These are phyloP conservation scores for Orchesellides sinensis DNA, from an alignment of 2,888 invertebrate species.

Conservation along the genomic window DNA sequence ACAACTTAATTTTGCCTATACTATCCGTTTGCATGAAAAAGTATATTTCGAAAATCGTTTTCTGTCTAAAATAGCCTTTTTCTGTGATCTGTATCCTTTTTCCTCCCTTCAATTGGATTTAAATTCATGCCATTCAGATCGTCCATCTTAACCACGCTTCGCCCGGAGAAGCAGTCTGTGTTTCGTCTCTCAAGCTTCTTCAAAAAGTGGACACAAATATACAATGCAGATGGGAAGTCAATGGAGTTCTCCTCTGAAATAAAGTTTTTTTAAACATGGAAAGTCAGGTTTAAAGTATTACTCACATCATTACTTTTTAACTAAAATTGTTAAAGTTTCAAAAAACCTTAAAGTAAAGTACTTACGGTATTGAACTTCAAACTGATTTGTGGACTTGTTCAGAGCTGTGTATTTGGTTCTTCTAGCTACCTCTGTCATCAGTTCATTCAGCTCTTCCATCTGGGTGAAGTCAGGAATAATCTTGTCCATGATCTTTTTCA, in stretches of 20 bases:
- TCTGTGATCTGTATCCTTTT: background rate
- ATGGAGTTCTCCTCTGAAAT: constrained; percentile 65
- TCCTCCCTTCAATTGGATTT: constrained; percentile 20
- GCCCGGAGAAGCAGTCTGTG: constrained; percentile 54
- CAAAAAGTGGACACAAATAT: constrained; percentile 63
- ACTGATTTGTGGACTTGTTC: constrained; percentile 60
- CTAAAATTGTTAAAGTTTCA: too few relatives aligned
- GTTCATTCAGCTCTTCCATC: constrained; percentile 55
- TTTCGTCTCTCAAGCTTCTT: constrained; percentile 58
- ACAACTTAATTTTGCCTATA: constrained; percentile 16
- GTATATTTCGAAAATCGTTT: background rate
- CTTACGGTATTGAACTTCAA: constrained; percentile 68
- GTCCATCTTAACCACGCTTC: constrained; percentile 33
- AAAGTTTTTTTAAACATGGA: too few relatives aligned
- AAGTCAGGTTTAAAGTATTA: background rate
- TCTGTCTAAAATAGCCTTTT: background rate
- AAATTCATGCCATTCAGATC: constrained; percentile 26
- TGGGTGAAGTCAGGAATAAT: constrained; percentile 66
- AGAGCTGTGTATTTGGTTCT: constrained; percentile 62
- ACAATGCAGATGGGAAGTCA: constrained; percentile 68
- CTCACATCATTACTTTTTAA: too few relatives aligned
- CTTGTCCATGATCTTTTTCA: constrained; percentile 55
- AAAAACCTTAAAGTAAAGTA: background rate
- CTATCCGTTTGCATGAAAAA: constrained; percentile 46
- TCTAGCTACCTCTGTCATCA: constrained; percentile 48